Conservation (phyloP, 92 coral and sea anemone species). For the Zoanthus gigantus region DNA sequence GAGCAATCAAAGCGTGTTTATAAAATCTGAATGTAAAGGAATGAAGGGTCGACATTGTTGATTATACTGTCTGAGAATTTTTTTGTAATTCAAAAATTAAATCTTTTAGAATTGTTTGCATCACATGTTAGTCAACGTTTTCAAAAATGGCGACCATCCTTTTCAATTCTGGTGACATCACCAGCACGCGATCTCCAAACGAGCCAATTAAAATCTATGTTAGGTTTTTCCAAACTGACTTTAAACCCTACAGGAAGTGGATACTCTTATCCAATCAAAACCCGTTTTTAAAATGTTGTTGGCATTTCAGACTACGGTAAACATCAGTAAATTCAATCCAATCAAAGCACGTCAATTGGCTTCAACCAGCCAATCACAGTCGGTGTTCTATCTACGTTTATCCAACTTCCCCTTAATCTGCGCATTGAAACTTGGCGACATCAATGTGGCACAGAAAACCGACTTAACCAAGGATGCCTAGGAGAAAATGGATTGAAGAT, state of each 20-base stretch:
- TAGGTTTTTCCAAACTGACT: conserved; percentile 15
- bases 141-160: conserved; percentile 65
- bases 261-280: conserved; percentile 58
- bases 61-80: background rate
- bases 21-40: conserved; percentile 78
- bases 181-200: background rate
- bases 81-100: background rate
- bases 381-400: conserved; percentile 5
- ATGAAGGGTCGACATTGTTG: conserved; percentile 41
- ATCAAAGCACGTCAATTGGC: conserved; percentile 9
- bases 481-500: background rate
- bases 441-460: conserved; percentile 46
- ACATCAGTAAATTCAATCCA: conserved; percentile 49
- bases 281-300: conserved; percentile 20
- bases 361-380: conserved; percentile 11
- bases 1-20: conserved; percentile 85
- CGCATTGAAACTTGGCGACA: conserved; percentile 40
- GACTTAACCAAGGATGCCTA: conserved; percentile 1
- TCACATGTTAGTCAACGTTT: conserved; percentile 28
- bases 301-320: conserved; percentile 19
- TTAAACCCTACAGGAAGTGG: background rate
- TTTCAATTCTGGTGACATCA: conserved; percentile 59
- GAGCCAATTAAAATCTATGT: conserved; percentile 63
- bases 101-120: background rate
- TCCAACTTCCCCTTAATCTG: conserved; percentile 6